phyloP scores from a whole-genome alignment of 2,888 invertebrate species.

The Torymus tubicola region DNA sequence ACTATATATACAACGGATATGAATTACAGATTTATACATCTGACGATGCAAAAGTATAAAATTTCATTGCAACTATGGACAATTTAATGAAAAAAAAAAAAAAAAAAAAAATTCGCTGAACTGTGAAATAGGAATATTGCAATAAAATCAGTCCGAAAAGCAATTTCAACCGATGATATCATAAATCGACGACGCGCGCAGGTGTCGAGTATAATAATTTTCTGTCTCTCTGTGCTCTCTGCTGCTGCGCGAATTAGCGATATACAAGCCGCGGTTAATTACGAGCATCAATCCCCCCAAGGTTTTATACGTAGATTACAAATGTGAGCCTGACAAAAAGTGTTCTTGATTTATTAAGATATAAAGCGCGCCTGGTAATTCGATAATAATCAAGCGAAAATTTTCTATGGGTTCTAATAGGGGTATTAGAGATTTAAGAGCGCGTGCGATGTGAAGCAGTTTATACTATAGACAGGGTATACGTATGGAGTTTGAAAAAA shows the following conservation, averaged over 20 bases:
- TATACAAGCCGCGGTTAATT: not conserved
- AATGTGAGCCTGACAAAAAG: constrained; percentile 3
- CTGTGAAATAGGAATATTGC: not conserved
- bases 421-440: not conserved
- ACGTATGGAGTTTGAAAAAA: no score
- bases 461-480: no score
- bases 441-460: not conserved
- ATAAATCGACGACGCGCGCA: constrained; percentile 19
- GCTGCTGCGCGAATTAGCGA: constrained; percentile 1
- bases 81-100: no score
- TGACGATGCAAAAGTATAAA: no score
- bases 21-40: no score
- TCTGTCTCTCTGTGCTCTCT: no score
- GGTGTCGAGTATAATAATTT: constrained; percentile 13
- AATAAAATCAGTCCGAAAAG: no score
- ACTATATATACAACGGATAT: no score
- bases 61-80: no score
- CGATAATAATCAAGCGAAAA: constrained; percentile 11
- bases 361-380: constrained; percentile 5
- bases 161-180: not conserved
- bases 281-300: constrained; percentile 3
- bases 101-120: no score
- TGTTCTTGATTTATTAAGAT: constrained; percentile 23
- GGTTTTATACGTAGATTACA: constrained; percentile 9
- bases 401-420: not conserved